These are phyloP conservation scores for Sinella curviseta DNA, from an alignment of 1,140 invertebrate species.

Conservation along the genomic window DNA sequence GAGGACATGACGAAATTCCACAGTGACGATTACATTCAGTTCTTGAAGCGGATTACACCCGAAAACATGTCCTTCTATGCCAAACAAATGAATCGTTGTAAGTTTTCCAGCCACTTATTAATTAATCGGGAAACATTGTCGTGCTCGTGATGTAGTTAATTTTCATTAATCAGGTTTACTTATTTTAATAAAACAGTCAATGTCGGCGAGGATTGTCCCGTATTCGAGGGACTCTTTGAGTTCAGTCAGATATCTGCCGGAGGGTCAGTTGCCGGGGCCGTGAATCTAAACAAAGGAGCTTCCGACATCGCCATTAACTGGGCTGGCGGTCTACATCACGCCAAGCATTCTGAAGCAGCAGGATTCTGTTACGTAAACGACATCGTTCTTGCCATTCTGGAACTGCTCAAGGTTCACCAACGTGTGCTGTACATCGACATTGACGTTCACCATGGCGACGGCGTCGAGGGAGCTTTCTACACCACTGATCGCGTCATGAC, in stretches of 20 bases:
- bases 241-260: slow-evolving; percentile 98
- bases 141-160: no score
- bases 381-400: slow-evolving; percentile 91
- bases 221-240: slow-evolving; percentile 95
- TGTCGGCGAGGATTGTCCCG: slow-evolving; percentile 97
- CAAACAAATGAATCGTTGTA: slow-evolving; percentile 99
- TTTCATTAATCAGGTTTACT: no score
- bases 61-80: slow-evolving; percentile 99
- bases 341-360: slow-evolving; percentile 95
- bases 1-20: slow-evolving; percentile 99
- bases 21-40: slow-evolving; percentile 98
- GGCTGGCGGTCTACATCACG: slow-evolving; percentile 97
- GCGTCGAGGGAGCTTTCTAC: slow-evolving; percentile 90
- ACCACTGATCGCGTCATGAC: slow-evolving; percentile 92
- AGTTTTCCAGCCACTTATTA: no score
- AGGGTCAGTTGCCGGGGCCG: slow-evolving; percentile 94
- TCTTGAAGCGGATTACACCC: slow-evolving; percentile 92
- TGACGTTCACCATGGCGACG: slow-evolving; percentile 90
- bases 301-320: slow-evolving; percentile 98
- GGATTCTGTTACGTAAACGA: slow-evolving; percentile 98
- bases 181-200: no score
- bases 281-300: slow-evolving; percentile 92
- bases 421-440: slow-evolving; percentile 90
- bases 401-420: slow-evolving; percentile 85
- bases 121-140: no score